Percentiles rank a stretch among this genome's conserved stretches.
Conservation (phyloP, 2,113 vertebrate genomes). For the Symphodus melops region DNA sequence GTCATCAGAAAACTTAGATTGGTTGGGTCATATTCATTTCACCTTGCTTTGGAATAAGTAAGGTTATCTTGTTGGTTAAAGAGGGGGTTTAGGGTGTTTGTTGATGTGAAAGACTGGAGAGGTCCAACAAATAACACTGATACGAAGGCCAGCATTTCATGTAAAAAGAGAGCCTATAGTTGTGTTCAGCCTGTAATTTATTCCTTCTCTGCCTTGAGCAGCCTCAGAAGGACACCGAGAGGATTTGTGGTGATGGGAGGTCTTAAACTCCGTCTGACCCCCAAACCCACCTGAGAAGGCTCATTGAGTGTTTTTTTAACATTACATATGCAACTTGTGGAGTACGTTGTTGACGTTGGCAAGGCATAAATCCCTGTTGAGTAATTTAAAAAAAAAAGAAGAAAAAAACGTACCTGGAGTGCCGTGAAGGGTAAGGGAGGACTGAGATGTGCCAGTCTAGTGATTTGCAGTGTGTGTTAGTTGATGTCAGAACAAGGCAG, state of each 20-base stretch:
- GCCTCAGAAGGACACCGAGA: slow-evolving; percentile 66
- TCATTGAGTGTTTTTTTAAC: slow-evolving; percentile 58
- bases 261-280: slow-evolving; percentile 71
- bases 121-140: slow-evolving; percentile 45
- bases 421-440: slow-evolving; percentile 54
- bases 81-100: slow-evolving; percentile 22
- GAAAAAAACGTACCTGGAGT: too few species aligned
- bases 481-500: slow-evolving; percentile 61
- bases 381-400: slow-evolving; percentile 37
- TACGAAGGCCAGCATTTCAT: slow-evolving; percentile 42
- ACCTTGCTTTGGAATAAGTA: slow-evolving; percentile 49
- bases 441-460: slow-evolving; percentile 61
- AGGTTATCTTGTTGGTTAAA: slow-evolving; percentile 42
- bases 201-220: slow-evolving; percentile 41
- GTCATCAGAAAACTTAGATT: slow-evolving; percentile 34
- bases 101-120: slow-evolving; percentile 31
- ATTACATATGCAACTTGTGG: slow-evolving; percentile 69
- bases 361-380: slow-evolving; percentile 59
- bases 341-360: slow-evolving; percentile 47
- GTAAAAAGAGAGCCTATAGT: slow-evolving; percentile 42
- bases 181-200: slow-evolving; percentile 61
- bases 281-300: slow-evolving; percentile 65
- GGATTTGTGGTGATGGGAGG: slow-evolving; percentile 72
- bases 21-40: slow-evolving; percentile 52
- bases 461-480: slow-evolving; percentile 65